Base-by-base conservation (phyloP, 1,140 invertebrate species). In the Trachymyrmex cornetzi region DNA sequence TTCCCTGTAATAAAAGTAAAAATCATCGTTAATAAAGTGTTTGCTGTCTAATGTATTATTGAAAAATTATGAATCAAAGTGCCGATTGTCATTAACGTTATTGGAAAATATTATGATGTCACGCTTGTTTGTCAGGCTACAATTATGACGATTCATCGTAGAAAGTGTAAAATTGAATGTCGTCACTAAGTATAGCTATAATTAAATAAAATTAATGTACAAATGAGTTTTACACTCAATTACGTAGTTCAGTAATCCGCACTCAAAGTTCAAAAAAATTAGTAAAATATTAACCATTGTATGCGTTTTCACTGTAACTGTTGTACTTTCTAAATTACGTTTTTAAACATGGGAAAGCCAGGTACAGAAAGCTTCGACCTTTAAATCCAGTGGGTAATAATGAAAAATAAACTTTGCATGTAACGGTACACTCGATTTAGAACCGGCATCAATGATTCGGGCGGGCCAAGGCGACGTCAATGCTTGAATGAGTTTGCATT, bases 401-500 rank as follows among this genome's bases (percentile, higher is more conserved):
- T 30, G 80, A 50, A n/a, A 27, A 27, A 84, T 84, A 55, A 74
- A 72, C 11, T 59, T 72, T 2, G 67, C 55, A 22, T 59, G 55
- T 19, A 9, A 19, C 34, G 34, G 22, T 44, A 59, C 16, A 9
- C 67, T 48, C 67, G 24, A 82, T 82, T 82, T 82, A 74, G 67
- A 82, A n/a, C 24, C 9, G 50, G 16, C 34, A 34, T 74, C 55
- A 27, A 27, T 19, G 38, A 82, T 72, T 61, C 27, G 67, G 55
- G 12, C 80, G 38, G 80, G 69, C 80, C 80, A 84, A 82, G 55
- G 79, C 80, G 53, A 50, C 34, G 24, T 48, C 3, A 74, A 61
- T 24, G 55, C 12, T 19, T 74, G 63, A 84, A 84, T 61, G 14
- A 81, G 44, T 86, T 86, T 69, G 77, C 53, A 24, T 86, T 86